These are phyloP conservation scores for Muschampia plurimacula DNA, from an alignment of 2,888 invertebrate species.

Conservation along the genomic window DNA sequence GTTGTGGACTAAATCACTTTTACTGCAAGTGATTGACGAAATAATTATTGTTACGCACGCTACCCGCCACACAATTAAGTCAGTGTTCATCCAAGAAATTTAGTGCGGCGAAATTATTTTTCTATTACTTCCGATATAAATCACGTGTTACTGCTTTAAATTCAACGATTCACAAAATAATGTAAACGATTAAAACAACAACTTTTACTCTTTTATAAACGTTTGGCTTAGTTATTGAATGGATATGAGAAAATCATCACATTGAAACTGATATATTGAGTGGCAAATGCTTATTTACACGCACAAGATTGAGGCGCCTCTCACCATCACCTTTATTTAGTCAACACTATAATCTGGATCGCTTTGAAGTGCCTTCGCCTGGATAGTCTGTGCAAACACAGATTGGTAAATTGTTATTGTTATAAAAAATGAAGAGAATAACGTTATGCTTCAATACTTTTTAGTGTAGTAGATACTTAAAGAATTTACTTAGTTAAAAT, in stretches of 20 bases:
- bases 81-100: conserved; percentile 10
- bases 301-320: conserved; percentile 17
- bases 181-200: neutral
- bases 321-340: conserved; percentile 20
- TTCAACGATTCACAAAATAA: neutral
- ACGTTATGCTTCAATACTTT: neutral
- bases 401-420: conserved; percentile 5
- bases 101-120: conserved; percentile 1
- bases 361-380: conserved; percentile 21
- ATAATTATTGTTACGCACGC: conserved; percentile 34
- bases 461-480: neutral
- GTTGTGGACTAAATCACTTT: conserved; percentile 32
- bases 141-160: neutral
- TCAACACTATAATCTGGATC: conserved; percentile 27
- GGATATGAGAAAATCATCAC: neutral
- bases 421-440: neutral
- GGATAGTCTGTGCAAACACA: conserved; percentile 5
- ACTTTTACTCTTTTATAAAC: neutral
- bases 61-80: conserved; percentile 13
- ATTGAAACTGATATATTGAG: conserved; percentile 24
- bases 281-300: conserved; percentile 25
- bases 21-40: conserved; percentile 32
- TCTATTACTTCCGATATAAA: conserved; percentile 6
- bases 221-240: neutral
- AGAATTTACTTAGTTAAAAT: neutral